These are phyloP conservation scores for Taenioides sp. DNA, from an alignment of 2,797 vertebrate species.

Conservation along the genomic window DNA sequence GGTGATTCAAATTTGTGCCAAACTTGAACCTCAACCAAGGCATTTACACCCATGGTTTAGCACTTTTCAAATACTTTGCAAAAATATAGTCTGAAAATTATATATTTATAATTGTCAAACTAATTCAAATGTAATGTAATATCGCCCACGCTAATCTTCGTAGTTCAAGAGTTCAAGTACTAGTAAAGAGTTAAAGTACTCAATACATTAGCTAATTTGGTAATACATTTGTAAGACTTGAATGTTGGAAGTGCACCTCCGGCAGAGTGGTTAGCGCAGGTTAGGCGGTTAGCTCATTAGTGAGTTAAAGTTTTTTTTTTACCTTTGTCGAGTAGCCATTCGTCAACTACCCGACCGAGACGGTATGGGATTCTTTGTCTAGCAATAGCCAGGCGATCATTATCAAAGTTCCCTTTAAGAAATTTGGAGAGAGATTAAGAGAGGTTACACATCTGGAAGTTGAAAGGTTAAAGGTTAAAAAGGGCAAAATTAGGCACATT, in stretches of 20 bases:
- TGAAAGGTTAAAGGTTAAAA: conserved; percentile 82
- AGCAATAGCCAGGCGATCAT: conserved; percentile 99
- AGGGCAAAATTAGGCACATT: conserved; percentile 77
- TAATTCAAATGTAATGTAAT: neutral
- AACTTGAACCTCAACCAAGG: neutral
- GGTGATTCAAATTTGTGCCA: neutral
- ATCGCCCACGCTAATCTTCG: neutral
- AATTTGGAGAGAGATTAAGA: conserved; percentile 92
- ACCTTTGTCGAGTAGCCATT: conserved; percentile 99
- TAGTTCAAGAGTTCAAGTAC: neutral
- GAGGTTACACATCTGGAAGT: conserved; percentile 83
- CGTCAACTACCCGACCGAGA: conserved; percentile 99
- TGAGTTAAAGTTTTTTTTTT: conserved; percentile 90
- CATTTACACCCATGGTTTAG: neutral
- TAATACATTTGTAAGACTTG: conserved; percentile 18
- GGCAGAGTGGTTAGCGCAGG: conserved; percentile 80
- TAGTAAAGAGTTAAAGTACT: neutral
- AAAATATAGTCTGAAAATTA: neutral
- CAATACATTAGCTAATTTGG: neutral
- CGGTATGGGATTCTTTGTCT: conserved; percentile 99
- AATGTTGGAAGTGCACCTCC: conserved; percentile 82
- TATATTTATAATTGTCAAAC: no score
- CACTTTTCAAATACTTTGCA: no score
- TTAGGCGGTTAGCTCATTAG: conserved; percentile 79
- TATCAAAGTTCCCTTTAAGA: conserved; percentile 99